These are phyloP conservation scores for Silvanus unidentatus DNA, from an alignment of 2,888 invertebrate genomes.

Conservation along the genomic window DNA sequence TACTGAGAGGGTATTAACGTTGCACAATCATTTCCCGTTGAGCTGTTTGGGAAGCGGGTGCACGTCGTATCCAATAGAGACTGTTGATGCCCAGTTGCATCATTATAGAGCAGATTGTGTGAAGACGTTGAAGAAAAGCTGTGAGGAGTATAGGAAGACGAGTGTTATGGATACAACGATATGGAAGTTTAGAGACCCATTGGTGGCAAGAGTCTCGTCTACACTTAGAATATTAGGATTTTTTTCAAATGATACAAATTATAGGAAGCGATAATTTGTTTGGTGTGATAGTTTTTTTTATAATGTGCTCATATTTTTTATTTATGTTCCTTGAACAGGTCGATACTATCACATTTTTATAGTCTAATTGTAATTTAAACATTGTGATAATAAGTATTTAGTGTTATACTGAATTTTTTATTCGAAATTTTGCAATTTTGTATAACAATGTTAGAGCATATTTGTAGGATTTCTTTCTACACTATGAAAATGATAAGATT, in stretches of 20 bases:
- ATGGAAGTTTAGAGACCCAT: conserved; percentile 78
- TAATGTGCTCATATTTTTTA: not conserved
- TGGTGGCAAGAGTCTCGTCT: conserved; percentile 63
- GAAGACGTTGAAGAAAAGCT: conserved; percentile 75
- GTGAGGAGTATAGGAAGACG: conserved; percentile 75
- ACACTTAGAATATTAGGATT: conserved; percentile 70
- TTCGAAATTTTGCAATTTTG: too few species aligned
- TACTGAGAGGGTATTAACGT: conserved; percentile 78
- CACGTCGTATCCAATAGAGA: conserved; percentile 78
- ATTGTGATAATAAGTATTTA: too few species aligned
- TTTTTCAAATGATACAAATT: conserved; percentile 40
- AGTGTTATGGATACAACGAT: conserved; percentile 79
- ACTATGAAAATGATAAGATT: too few species aligned
- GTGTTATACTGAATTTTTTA: too few species aligned
- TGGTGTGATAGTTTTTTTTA: not conserved
- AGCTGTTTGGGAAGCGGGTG: conserved; percentile 78
- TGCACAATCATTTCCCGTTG: conserved; percentile 90
- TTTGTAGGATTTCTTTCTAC: too few species aligned
- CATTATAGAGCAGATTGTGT: conserved; percentile 94
- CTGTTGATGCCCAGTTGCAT: conserved; percentile 79
- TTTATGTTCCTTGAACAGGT: not conserved
- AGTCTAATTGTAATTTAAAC: too few species aligned
- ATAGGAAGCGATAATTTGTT: not conserved
- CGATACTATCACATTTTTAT: not conserved
- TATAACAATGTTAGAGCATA: too few species aligned